Base-by-base conservation (phyloP, 2,888 invertebrate genomes). In the Actias luna region DNA sequence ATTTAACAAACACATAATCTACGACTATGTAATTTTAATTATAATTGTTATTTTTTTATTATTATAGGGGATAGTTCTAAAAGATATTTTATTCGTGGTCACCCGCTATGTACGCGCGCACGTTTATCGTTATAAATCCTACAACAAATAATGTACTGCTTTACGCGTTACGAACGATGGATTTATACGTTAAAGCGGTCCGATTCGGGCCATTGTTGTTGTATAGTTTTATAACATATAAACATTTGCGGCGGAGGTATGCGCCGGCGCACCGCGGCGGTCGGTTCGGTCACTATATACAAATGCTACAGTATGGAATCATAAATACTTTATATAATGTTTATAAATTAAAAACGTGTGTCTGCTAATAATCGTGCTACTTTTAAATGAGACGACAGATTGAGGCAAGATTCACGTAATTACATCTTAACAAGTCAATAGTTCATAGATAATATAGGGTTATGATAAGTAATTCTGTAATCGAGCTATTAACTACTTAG, bases 91-190 rank as follows among this genome's bases (percentile, higher is more conserved):
- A 42, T 18, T 1, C 57, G 67, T 85, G 69, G 76, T 10, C 67
- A 80, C 79, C 70, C 33, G 62, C 78, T 42, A 61, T 69, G 71
- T 77, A 79, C 83, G 65, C 78, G 82, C 86, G 80, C 85, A 83
- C 78, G 81, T 78, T 80, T 75, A 84, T 85, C 86, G 85, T 89
- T 89, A 87, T 88, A 89, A 87, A 80, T 80, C 79, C 77, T 70
- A 73, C 78, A 85, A 83, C 85, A 85, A 87, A 85, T 87, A 88
- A 89, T 88, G 85, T 85, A 89, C 85, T 90, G 89, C 82, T 87
- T 87, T 85, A 88, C 85, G 76, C 70, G 62, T 66, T 65, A 66
- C 73, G 72, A 82, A 66, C 82, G 91, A 92, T 70, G 80, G 91
- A 92, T 92, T 92, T 91, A 92, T 88, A 73, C 69, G 77, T 72